A percentile compares a stretch with the other conserved stretches of the same genome.
Conservation (phyloP, 2,113 vertebrate genomes). For the Trogon melanurus region DNA sequence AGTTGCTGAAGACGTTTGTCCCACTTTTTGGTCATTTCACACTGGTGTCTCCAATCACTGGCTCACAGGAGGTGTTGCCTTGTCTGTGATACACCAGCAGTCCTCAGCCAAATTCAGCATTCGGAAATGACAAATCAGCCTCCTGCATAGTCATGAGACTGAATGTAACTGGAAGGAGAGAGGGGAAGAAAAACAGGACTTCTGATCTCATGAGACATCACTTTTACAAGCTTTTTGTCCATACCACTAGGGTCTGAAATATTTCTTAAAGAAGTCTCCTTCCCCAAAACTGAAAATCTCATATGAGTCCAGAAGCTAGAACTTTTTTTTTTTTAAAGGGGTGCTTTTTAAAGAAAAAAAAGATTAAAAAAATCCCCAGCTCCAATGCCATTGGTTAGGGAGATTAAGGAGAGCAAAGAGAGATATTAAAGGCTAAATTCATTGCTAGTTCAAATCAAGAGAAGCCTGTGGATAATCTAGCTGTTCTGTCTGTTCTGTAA, state of each 20-base stretch:
- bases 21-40: not conserved
- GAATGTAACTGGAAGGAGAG: not conserved
- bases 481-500: not conserved
- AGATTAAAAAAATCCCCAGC: not conserved
- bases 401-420: not conserved
- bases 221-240: not conserved
- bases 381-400: not conserved
- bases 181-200: not conserved
- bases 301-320: not conserved
- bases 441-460: not conserved
- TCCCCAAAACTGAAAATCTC: not conserved
- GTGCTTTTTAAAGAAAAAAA: not conserved
- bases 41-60: not conserved
- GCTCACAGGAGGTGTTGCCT: not conserved
- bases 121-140: not conserved
- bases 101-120: not conserved
- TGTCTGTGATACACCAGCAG: not conserved
- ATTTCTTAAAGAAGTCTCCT: not conserved
- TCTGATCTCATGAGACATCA: not conserved
- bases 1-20: slow-evolving; percentile 11
- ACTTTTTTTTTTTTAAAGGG: not conserved
- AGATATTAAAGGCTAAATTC: not conserved
- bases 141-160: not conserved
- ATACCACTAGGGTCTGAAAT: not conserved
- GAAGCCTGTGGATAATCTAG: not conserved